A percentile compares a stretch with the other conserved stretches of the same genome.
Conservation (phyloP, 2,113 vertebrate species). For the Vulpes vulpes region DNA sequence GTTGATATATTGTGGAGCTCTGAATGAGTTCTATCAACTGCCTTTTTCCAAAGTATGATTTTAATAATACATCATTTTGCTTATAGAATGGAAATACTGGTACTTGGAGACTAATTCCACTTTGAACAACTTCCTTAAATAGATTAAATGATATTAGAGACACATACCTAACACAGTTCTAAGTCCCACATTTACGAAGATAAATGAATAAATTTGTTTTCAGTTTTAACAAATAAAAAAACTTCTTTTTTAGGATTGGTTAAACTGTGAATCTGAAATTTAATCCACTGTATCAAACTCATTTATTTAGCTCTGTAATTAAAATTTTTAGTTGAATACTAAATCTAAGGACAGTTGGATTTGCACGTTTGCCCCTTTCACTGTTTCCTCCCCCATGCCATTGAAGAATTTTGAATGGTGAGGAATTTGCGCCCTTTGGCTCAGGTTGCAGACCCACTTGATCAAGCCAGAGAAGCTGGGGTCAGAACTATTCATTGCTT, state of each 20-base stretch:
- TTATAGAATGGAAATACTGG: background rate
- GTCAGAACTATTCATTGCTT: slow-evolving; percentile 86
- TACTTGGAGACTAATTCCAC: slow-evolving; percentile 44
- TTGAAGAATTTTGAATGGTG: slow-evolving; percentile 85
- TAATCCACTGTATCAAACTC: slow-evolving; percentile 25
- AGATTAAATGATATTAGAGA: slow-evolving; percentile 50
- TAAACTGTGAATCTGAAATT: slow-evolving; percentile 23
- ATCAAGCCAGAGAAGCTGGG: slow-evolving; percentile 82
- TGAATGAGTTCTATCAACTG: slow-evolving; percentile 37
- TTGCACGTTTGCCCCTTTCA: slow-evolving; percentile 77
- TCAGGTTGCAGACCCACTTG: slow-evolving; percentile 90
- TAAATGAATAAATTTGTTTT: slow-evolving; percentile 23
- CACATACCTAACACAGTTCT: background rate
- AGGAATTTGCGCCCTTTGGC: slow-evolving; percentile 87
- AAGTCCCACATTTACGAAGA: slow-evolving; percentile 51
- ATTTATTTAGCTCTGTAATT: slow-evolving; percentile 59
- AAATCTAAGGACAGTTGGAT: slow-evolving; percentile 45
- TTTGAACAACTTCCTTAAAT: slow-evolving; percentile 55
- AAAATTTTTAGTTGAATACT: slow-evolving; percentile 67
- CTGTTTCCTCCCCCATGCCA: slow-evolving; percentile 78
- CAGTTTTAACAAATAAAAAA: slow-evolving; percentile 1
- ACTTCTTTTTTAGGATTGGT: background rate
- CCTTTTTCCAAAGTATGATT: slow-evolving; percentile 23
- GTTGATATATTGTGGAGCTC: slow-evolving; percentile 55
- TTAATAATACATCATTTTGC: slow-evolving; percentile 55